Evolutionary conservation across 2,888 invertebrate species (phyloP), one percentile per base, ranked within the genome.

Genomic region (Idaea dimidiata): DNA sequence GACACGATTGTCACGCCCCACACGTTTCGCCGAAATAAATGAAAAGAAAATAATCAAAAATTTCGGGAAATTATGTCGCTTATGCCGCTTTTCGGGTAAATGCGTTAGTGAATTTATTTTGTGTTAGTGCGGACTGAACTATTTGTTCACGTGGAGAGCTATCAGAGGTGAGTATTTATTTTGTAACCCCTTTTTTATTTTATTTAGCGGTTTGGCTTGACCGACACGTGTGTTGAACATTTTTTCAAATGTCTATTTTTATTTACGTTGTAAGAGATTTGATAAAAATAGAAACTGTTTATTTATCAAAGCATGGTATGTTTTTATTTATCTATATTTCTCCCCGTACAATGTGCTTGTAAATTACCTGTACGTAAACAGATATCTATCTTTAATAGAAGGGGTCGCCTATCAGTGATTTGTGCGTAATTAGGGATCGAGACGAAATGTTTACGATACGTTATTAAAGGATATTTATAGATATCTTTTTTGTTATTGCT

Each of bases 1-100:
- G 88, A 88, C 88, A 89, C 89, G 86, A 78, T 81, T 86, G 82
- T 79, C 80, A 80, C 83, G 84, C 86, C 84, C 86, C 81, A 62
- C 62, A 66, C 65, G 63, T 66, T 57, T 55, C 17, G 64, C 57
- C 68, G 68, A 70, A 68, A 66, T 66, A 66, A 62, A 62, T 60
- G 24, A 24, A 24, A 65, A 61, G 66, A 69, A 68, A 60, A 62
- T 31, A 59, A 58, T 43, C 31, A 43, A 32, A 18, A 64, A 60
- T 32, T 57, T 64, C 59, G 54, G 43, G 1, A 18, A 7, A 57
- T 54, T 32, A 60, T 55, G 54, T 17, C 59, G 54, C 56, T 66
- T 64, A 66, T 70, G 57, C 61, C 61, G 61, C 64, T 68, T 72
- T 69, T 69, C 65, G 31, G 70, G 10, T 56, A 17, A 18, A 18